Percentiles rank a stretch among this genome's conserved stretches.
Evolutionary conservation across 1,140 invertebrate species (phyloP).

Genomic region (Pectinophora gossypiella): DNA sequence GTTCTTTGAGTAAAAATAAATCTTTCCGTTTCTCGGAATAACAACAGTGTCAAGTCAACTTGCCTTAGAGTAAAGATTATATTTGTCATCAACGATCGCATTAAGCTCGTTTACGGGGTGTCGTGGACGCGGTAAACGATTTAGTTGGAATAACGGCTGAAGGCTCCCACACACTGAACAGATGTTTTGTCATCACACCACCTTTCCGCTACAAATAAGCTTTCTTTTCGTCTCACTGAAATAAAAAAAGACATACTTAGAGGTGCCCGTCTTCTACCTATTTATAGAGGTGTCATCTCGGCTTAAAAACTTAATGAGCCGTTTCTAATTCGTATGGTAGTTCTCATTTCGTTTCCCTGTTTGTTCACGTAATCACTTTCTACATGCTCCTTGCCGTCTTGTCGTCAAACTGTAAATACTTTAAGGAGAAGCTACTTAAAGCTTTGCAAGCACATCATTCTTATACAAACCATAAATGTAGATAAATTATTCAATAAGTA

Average conservation of each 20-base stretch:
- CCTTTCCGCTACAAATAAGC: slow-evolving; percentile 28
- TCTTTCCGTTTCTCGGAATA: slow-evolving; percentile 62
- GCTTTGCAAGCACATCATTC: no score
- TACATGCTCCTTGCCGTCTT: slow-evolving; percentile 26
- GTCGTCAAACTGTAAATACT: no score
- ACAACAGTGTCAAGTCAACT: slow-evolving; percentile 63
- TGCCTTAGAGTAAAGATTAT: slow-evolving; percentile 64
- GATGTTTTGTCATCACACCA: slow-evolving; percentile 48
- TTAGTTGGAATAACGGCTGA: slow-evolving; percentile 26
- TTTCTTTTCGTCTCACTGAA: slow-evolving; percentile 31
- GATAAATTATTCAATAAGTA: no score
- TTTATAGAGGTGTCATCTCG: slow-evolving; percentile 58
- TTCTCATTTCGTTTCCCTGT: slow-evolving; percentile 46
- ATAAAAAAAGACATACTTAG: slow-evolving; percentile 38
- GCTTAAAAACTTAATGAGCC: slow-evolving; percentile 62
- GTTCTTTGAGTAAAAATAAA: slow-evolving; percentile 67
- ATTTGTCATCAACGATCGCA: slow-evolving; percentile 62
- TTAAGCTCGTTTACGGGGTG: slow-evolving; percentile 48
- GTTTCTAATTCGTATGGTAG: slow-evolving; percentile 52
- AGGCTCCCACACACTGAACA: slow-evolving; percentile 37
- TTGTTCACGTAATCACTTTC: slow-evolving; percentile 57
- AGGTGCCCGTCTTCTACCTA: slow-evolving; percentile 35
- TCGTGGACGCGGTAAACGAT: slow-evolving; percentile 39
- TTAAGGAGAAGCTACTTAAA: no score
- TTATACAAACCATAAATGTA: no score